These are phyloP conservation scores for Pseudoatta argentina DNA, from an alignment of 1,140 invertebrate genomes.

Conservation along the genomic window DNA sequence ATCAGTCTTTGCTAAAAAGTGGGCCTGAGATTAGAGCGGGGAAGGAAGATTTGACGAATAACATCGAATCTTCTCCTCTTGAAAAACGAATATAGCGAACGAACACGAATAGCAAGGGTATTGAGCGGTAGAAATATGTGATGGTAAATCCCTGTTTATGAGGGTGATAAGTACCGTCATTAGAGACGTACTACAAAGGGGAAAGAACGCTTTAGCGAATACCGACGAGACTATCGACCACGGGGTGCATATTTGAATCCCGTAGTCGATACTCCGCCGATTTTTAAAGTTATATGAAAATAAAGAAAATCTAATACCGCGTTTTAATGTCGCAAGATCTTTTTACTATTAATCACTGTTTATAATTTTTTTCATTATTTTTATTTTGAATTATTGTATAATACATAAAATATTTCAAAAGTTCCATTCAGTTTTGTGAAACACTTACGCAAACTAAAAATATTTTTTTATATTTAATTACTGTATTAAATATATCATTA, in stretches of 20 bases:
- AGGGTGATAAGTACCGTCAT: constrained; percentile 75
- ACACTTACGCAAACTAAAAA: background rate
- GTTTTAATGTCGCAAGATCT: background rate
- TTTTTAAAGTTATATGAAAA: constrained; percentile 17
- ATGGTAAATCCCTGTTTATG: constrained; percentile 74
- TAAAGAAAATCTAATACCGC: background rate
- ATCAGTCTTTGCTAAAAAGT: constrained; percentile 16
- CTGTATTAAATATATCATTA: background rate
- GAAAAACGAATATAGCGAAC: constrained; percentile 60
- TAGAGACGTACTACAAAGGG: constrained; percentile 68
- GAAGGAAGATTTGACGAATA: constrained; percentile 60
- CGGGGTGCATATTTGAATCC: constrained; percentile 4
- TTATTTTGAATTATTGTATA: background rate
- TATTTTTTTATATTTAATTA: background rate
- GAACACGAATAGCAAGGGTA: constrained; percentile 61
- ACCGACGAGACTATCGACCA: constrained; percentile 42
- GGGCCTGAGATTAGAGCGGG: background rate
- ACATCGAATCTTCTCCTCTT: constrained; percentile 57
- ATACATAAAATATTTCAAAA: background rate
- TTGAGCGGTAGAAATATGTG: constrained; percentile 66
- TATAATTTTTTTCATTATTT: background rate
- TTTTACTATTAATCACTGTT: background rate
- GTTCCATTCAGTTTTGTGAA: background rate
- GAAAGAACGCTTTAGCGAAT: constrained; percentile 45
- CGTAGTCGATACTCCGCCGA: background rate